Percentiles rank a stretch among this genome's conserved stretches.
Evolutionary conservation across 2,113 vertebrate species (phyloP).

Genomic region (Lathamus discolor): DNA sequence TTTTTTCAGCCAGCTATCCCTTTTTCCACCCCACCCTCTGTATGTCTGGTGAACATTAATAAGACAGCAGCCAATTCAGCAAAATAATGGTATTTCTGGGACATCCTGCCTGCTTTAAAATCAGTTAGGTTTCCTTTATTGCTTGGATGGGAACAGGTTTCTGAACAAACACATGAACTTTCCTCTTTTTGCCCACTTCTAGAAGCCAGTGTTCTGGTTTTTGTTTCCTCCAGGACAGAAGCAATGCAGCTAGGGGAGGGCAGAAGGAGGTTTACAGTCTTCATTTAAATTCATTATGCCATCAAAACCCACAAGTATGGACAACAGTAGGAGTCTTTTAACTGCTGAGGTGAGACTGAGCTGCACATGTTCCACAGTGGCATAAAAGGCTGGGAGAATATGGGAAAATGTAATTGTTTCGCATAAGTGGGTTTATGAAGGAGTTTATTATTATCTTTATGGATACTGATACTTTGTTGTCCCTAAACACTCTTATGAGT

Average conservation of each 20-base stretch:
- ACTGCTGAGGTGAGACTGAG: neutral
- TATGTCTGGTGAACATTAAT: slow-evolving; percentile 19
- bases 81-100: slow-evolving; percentile 27
- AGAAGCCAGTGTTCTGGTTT: neutral
- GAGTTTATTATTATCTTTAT: neutral
- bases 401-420: neutral
- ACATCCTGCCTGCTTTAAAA: neutral
- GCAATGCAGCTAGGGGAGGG: neutral
- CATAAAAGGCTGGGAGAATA: neutral
- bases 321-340: neutral
- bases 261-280: neutral
- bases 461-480: neutral
- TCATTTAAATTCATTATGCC: neutral
- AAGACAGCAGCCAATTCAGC: slow-evolving; percentile 9
- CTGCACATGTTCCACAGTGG: neutral
- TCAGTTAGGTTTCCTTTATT: neutral
- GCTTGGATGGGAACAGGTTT: neutral
- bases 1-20: slow-evolving; percentile 1
- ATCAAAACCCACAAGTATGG: neutral
- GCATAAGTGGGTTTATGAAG: neutral
- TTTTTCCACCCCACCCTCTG: slow-evolving; percentile 14
- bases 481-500: neutral
- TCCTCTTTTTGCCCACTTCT: neutral
- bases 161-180: slow-evolving; percentile 32
- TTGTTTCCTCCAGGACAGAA: neutral